phyloP scores from a whole-genome alignment of 2,797 vertebrate species.

The Syndactyla subalaris region DNA sequence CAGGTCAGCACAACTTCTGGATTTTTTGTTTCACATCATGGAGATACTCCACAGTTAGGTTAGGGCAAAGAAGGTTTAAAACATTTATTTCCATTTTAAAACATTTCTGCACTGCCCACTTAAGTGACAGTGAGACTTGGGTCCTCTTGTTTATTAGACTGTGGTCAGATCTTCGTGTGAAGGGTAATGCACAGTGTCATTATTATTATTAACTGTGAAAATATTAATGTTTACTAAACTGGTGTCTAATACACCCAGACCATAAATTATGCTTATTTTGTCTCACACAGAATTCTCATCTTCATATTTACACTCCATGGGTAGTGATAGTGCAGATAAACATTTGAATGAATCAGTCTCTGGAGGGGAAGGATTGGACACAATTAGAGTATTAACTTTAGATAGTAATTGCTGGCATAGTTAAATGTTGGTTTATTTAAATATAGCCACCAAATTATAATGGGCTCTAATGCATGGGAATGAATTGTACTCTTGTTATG shows the following conservation, averaged over 20 bases:
- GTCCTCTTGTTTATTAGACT: not conserved
- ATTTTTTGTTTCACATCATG: not conserved
- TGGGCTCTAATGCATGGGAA: slow-evolving; percentile 38
- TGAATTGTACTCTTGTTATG: slow-evolving; percentile 46
- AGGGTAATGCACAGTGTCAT: not conserved
- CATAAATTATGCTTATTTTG: not conserved
- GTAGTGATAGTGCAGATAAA: not conserved
- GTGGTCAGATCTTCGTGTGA: not conserved
- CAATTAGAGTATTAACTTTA: slow-evolving; percentile 17
- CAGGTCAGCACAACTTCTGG: not conserved
- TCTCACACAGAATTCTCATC: not conserved
- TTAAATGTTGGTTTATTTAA: slow-evolving; percentile 18
- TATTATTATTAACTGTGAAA: not conserved
- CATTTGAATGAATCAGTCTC: not conserved
- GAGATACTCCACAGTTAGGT: not conserved
- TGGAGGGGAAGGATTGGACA: not conserved
- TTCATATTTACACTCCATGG: not conserved
- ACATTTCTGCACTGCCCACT: not conserved
- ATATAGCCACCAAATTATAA: slow-evolving; percentile 37
- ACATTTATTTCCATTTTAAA: not conserved
- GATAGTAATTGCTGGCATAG: slow-evolving; percentile 2
- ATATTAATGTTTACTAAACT: not conserved
- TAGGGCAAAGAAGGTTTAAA: not conserved
- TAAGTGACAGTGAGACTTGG: not conserved
- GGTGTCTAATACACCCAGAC: not conserved